Conservation (phyloP, 2,888 invertebrate species). For the Tiliacea aurago region DNA sequence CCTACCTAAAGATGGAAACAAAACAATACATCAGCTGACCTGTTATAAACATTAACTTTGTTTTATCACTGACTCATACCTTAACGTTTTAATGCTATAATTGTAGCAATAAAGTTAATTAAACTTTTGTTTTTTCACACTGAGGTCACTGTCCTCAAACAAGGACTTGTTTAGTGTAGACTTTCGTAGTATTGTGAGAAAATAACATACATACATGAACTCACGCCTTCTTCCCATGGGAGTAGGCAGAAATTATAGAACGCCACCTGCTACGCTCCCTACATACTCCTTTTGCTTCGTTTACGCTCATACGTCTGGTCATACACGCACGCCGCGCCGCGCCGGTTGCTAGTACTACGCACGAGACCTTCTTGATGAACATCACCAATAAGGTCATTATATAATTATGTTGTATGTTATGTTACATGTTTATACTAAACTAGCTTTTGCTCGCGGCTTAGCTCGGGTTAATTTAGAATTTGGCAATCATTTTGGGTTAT, state of each 20-base stretch:
- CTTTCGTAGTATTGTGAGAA: neutral
- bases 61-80: neutral
- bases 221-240: neutral
- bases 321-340: neutral
- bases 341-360: neutral
- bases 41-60: neutral
- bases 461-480: too few relatives aligned
- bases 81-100: conserved; percentile 16
- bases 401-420: too few relatives aligned
- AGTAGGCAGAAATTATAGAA: neutral
- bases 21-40: conserved; percentile 19
- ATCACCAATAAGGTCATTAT: too few relatives aligned
- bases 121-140: conserved; percentile 32
- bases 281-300: neutral
- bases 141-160: neutral
- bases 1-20: conserved; percentile 8
- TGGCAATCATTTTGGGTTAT: too few relatives aligned
- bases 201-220: neutral
- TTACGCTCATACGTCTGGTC: neutral
- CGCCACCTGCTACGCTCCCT: neutral
- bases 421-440: conserved; percentile 4
- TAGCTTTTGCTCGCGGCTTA: too few relatives aligned
- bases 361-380: too few relatives aligned
- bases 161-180: neutral
- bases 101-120: conserved; percentile 26